These are phyloP conservation scores for Gambusia yucatana DNA, from an alignment of 2,797 vertebrate genomes.

Conservation along the genomic window DNA sequence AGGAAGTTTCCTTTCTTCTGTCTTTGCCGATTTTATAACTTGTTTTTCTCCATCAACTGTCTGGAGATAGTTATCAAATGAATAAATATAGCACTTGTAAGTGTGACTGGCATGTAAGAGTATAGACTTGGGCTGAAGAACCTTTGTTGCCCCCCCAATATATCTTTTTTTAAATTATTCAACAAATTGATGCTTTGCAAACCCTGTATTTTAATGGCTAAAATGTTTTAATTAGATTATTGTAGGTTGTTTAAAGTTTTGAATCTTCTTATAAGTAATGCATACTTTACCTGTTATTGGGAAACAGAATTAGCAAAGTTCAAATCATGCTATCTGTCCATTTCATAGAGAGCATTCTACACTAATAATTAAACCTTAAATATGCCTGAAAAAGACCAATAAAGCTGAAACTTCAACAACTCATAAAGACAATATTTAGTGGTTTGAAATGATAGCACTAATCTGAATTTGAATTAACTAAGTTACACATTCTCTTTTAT, in stretches of 20 bases:
- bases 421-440: not conserved
- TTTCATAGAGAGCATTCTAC: not conserved
- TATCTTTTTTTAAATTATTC: not conserved
- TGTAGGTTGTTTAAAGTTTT: not conserved
- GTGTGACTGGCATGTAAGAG: not conserved
- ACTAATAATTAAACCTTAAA: not conserved
- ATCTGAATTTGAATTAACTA: not conserved
- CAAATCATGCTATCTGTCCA: not conserved
- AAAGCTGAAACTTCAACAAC: not conserved
- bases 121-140: not conserved
- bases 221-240: not conserved
- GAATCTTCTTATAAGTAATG: not conserved
- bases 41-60: not conserved
- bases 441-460: not conserved
- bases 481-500: not conserved
- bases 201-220: not conserved
- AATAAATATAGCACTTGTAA: not conserved
- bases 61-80: not conserved
- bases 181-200: not conserved
- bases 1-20: constrained; percentile 13
- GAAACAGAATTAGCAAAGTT: not conserved
- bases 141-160: not conserved
- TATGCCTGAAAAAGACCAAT: not conserved
- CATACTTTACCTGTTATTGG: not conserved
- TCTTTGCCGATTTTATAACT: constrained; percentile 18